Percentiles rank a stretch among this genome's conserved stretches.
Evolutionary conservation across 2,888 invertebrate genomes (phyloP).

Genomic region (Sceliomorpha sp.): DNA sequence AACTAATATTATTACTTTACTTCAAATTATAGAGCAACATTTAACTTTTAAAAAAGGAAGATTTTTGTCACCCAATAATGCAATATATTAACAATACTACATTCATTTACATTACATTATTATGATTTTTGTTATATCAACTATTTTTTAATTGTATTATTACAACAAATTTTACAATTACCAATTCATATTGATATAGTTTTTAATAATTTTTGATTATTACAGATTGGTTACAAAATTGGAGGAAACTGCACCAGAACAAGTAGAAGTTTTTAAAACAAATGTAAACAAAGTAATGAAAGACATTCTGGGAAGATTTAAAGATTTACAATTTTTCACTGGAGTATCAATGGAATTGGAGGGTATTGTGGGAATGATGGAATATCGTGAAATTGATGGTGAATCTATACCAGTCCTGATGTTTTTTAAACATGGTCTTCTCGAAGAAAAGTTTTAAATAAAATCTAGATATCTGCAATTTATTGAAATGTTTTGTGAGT

Average conservation of each 20-base stretch:
- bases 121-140: too few relatives aligned
- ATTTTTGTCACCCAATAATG: too few relatives aligned
- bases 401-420: slow-evolving; percentile 92
- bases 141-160: too few relatives aligned
- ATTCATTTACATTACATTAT: too few relatives aligned
- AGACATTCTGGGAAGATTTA: slow-evolving; percentile 93
- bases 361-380: slow-evolving; percentile 95
- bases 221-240: slow-evolving; percentile 87
- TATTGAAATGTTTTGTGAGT: slow-evolving; percentile 76
- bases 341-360: slow-evolving; percentile 97
- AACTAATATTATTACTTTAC: too few relatives aligned
- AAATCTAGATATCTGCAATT: slow-evolving; percentile 75
- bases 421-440: slow-evolving; percentile 97
- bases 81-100: too few relatives aligned
- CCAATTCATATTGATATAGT: too few relatives aligned
- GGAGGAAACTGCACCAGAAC: slow-evolving; percentile 89
- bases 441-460: slow-evolving; percentile 95
- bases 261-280: slow-evolving; percentile 93
- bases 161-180: too few relatives aligned
- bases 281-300: slow-evolving; percentile 97
- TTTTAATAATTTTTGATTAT: not conserved
- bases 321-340: slow-evolving; percentile 94
- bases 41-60: too few relatives aligned
- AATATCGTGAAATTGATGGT: slow-evolving; percentile 94
- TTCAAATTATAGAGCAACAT: too few relatives aligned